Base-by-base conservation (phyloP, 2,797 vertebrate genomes). In the Epinephelus malabaricus region DNA sequence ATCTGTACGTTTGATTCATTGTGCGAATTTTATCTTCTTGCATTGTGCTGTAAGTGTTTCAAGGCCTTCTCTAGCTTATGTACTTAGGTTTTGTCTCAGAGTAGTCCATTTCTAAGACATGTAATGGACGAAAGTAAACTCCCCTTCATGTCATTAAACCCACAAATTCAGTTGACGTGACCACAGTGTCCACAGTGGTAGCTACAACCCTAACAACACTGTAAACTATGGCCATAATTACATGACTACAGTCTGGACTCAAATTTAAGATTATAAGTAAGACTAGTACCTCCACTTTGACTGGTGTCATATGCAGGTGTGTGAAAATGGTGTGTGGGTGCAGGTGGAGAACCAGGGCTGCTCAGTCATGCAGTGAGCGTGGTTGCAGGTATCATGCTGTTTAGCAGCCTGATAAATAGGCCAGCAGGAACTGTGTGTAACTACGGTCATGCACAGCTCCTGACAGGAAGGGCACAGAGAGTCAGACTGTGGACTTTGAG, bases 361-460 rank as follows among this genome's bases (percentile, higher is more conserved):
- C 51, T 43, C 66, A 15, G 7, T 19, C 17, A 19, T n/a, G 19
- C 50, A 9, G 23, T 8, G 46, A 40, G 73, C 50, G 34, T 60
- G 78, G 75, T 69, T 78, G 54, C 49, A 25, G 43, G 25, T 40
- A 45, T 49, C 46, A 51, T 56, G 60, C 68, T 69, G 74, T 81
- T 80, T 70, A 79, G 69, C 60, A 50, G 59, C 63, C 67, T 66
- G 51, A 83, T 72, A 63, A 81, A 74, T 34, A 50, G 38, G 0
- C 3, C 49, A 50, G 60, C 34, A 40, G 34, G 1, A 1, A 15
- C 46, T 17, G 13, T 53, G 30, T 27, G 23, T 63, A 45, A 23
- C 56, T 53, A 10, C 50, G 38, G 18, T 11, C 23, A 30, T n/a
- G 25, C 45, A 69, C 51, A 50, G 13, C 19, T 25, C 54, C 38